Conservation (phyloP, 23 tunicate species). For the Aplidium turbinatum region DNA sequence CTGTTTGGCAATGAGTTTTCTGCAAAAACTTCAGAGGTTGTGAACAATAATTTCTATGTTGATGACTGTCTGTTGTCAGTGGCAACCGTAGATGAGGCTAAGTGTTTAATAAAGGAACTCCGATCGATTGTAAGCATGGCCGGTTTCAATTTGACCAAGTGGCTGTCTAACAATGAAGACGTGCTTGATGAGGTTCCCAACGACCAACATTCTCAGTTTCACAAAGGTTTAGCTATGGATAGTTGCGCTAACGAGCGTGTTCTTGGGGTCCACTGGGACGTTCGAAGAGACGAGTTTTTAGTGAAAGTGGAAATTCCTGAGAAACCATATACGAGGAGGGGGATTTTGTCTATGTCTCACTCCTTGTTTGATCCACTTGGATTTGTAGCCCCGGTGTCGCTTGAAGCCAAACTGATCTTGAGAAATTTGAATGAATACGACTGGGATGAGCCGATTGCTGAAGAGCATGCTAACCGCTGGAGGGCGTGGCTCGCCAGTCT, state of each 20-base stretch:
- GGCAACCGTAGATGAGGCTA: background rate
- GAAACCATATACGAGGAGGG: conserved; percentile 6
- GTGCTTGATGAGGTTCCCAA: too few species aligned
- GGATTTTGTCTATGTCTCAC: conserved; percentile 1
- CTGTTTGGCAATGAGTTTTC: background rate
- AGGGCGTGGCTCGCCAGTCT: background rate
- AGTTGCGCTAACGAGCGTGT: too few species aligned
- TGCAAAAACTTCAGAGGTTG: background rate
- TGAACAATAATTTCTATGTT: conserved; percentile 28
- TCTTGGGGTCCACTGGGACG: too few species aligned
- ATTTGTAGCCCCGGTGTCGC: background rate
- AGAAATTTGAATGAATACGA: conserved; percentile 3
- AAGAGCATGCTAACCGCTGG: background rate
- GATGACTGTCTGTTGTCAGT: conserved; percentile 22
- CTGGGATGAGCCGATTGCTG: conserved; percentile 26
- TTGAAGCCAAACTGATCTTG: background rate
- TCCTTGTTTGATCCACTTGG: conserved; percentile 5
- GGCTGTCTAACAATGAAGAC: conserved; percentile 11
- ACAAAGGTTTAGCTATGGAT: too few species aligned
- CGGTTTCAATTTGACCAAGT: conserved; percentile 32
- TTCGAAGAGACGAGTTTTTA: conserved; percentile 1
- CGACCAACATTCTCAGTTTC: too few species aligned
- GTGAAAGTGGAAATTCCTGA: background rate
- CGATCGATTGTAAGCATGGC: background rate
- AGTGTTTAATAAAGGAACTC: background rate